A percentile compares a stretch with the other conserved stretches of the same genome.
Conservation (phyloP, 2,797 vertebrate species). For the Notoglanidium macrostoma region DNA sequence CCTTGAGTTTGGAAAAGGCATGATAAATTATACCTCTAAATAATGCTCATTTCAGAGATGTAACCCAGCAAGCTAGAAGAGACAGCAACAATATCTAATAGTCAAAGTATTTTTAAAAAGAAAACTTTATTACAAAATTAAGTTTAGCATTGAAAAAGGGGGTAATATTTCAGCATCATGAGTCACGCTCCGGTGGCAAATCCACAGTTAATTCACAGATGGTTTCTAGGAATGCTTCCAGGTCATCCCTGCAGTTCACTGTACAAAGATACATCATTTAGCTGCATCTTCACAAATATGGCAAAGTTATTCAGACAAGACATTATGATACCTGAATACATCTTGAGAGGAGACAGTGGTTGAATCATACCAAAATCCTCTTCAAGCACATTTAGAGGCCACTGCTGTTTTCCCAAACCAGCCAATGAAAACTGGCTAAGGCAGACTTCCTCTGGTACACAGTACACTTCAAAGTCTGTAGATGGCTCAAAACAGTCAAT, state of each 20-base stretch:
- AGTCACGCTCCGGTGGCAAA: slow-evolving; percentile 52
- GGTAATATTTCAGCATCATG: slow-evolving; percentile 11
- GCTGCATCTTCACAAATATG: not conserved
- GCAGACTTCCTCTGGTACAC: slow-evolving; percentile 55
- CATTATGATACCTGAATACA: slow-evolving; percentile 46
- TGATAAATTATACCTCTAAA: not conserved
- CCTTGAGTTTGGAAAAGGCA: not conserved
- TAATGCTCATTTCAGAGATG: not conserved
- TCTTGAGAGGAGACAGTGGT: slow-evolving; percentile 50
- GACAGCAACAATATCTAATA: not conserved
- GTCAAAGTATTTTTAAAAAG: not conserved
- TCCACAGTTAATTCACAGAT: slow-evolving; percentile 55
- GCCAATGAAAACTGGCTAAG: slow-evolving; percentile 57
- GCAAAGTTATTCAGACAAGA: not conserved
- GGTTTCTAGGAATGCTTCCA: slow-evolving; percentile 54
- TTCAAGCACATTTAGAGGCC: slow-evolving; percentile 7
- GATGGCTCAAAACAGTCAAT: not conserved
- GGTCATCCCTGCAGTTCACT: slow-evolving; percentile 42
- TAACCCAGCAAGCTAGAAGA: not conserved
- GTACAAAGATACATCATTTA: not conserved
- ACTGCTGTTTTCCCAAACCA: slow-evolving; percentile 34
- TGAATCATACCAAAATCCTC: slow-evolving; percentile 37
- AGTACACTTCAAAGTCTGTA: slow-evolving; percentile 52
- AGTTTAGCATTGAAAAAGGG: not conserved
- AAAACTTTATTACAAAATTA: not conserved